Evolutionary conservation across 2,888 invertebrate species (phyloP).

Genomic region (Cephonodes hylas): DNA sequence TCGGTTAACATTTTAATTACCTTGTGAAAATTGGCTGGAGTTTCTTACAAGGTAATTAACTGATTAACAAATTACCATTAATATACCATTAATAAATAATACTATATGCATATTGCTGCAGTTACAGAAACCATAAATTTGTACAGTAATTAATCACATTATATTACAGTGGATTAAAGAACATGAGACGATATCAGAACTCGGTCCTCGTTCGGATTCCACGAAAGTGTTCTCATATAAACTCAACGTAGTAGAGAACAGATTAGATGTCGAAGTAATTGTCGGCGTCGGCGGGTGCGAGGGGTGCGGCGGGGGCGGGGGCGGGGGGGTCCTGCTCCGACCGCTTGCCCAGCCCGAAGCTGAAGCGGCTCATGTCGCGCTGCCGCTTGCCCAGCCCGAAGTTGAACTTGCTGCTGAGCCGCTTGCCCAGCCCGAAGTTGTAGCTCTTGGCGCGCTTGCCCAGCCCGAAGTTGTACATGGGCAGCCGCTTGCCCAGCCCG

Average conservation of each 20-base stretch:
- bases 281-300: slow-evolving; percentile 31
- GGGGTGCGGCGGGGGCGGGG: neutral
- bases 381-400: slow-evolving; percentile 81
- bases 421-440: slow-evolving; percentile 82
- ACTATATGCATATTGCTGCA: no score
- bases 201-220: slow-evolving; percentile 23
- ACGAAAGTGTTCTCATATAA: slow-evolving; percentile 38
- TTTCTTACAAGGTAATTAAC: neutral
- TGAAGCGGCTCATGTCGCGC: slow-evolving; percentile 74
- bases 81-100: no score
- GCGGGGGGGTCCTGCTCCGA: slow-evolving; percentile 31
- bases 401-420: slow-evolving; percentile 74
- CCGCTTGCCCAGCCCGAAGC: slow-evolving; percentile 81
- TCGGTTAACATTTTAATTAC: neutral
- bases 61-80: neutral
- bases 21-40: neutral
- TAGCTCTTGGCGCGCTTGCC: slow-evolving; percentile 73
- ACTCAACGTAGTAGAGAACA: slow-evolving; percentile 24
- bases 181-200: no score
- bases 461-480: slow-evolving; percentile 75
- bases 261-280: slow-evolving; percentile 60
- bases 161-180: no score
- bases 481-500: slow-evolving; percentile 69
- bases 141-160: no score
- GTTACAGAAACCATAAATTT: no score